Base-by-base conservation (phyloP, 2,113 vertebrate genomes). In the Maylandia zebra region DNA sequence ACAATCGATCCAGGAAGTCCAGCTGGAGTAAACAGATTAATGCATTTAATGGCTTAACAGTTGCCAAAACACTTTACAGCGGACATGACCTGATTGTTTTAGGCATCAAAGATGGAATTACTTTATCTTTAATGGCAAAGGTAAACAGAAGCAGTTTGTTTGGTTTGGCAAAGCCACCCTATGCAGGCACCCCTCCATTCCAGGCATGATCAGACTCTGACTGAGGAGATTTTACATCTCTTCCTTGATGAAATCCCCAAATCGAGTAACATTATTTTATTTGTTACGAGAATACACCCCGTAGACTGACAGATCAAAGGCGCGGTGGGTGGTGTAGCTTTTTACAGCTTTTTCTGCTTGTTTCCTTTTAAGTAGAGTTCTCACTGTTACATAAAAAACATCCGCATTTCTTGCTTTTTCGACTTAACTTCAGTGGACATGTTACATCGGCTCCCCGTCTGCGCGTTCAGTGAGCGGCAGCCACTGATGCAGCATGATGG, bases 401-500 rank as follows among this genome's bases (percentile, higher is more conserved):
- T 66, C 32, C 0, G 2, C n/a, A 27, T n/a, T 4, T 19, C 12
- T 64, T 53, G 27, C 12, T 64, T 14, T 71, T 3, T 16, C 56
- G 24, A 85, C 52, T 74, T 90, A 83, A 90, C 48, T 57, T 82
- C 52, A 84, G 61, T 48, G 6, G 88, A 88, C 80, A 30, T 81
- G 76, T 14, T 9, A 78, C 83, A 81, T 85, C 80, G 86, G 66
- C 71, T 91, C 27, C 19, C 30, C 13, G 83, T 82, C 88, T 81
- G 16, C 22, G 14, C 10, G n/a, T 84, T 87, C 27, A 4, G 4
- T 22, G 50, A 61, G 87, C 36, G 16, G 45, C 56, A 41, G 53
- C 88, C 83, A 50, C 79, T 81, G 84, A 87, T 84, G 64, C 86
- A 87, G 78, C 50, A n/a, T 71, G 81, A 88, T 82, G 85, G 81